These are phyloP conservation scores for Gallinago paraguaiae DNA, from an alignment of 2,113 vertebrate genomes.

Conservation along the genomic window DNA sequence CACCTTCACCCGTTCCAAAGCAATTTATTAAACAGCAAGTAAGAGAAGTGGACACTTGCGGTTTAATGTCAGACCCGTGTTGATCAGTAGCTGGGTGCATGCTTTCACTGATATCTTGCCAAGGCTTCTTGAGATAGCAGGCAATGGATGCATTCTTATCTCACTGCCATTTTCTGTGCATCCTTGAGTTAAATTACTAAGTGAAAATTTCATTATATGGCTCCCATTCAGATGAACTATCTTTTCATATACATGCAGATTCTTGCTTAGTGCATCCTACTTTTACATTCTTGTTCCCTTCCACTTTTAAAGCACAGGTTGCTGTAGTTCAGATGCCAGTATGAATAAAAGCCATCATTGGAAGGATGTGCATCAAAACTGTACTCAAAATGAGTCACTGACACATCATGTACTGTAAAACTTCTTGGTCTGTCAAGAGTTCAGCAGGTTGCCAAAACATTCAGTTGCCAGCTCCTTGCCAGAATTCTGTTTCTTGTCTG, in stretches of 20 bases:
- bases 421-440: conserved; percentile 12
- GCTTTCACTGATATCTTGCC: background rate
- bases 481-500: conserved; percentile 26
- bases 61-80: background rate
- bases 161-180: background rate
- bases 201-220: background rate
- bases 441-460: conserved; percentile 27
- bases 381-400: conserved; percentile 33
- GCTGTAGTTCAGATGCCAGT: background rate
- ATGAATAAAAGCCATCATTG: conserved; percentile 10
- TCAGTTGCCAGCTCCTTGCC: conserved; percentile 18
- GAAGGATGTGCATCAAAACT: conserved; percentile 15
- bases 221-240: background rate
- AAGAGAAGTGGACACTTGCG: conserved; percentile 21
- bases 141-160: background rate
- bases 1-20: background rate
- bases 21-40: conserved; percentile 29
- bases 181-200: background rate
- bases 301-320: background rate
- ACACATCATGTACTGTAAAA: background rate
- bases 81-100: background rate
- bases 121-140: background rate
- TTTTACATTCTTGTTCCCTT: background rate
- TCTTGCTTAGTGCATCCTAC: background rate
- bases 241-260: background rate